Evolutionary conservation across 2,113 vertebrate species (phyloP).

Genomic region (Crocuta crocuta): DNA sequence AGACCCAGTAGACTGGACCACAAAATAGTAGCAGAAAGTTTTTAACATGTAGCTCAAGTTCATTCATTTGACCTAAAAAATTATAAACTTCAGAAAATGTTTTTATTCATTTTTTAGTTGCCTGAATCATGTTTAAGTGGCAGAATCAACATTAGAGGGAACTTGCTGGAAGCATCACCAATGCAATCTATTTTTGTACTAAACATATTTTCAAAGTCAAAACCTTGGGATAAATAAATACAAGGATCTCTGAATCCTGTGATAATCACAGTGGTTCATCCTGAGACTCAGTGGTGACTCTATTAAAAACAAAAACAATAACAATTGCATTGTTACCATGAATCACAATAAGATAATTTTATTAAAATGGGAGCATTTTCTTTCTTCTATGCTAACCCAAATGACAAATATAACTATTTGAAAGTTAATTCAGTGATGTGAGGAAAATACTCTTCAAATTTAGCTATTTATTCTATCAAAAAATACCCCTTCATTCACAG

Average conservation of each 20-base stretch:
- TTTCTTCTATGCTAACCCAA: neutral
- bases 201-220: conserved; percentile 80
- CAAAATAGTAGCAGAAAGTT: conserved; percentile 63
- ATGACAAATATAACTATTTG: neutral
- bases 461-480: neutral
- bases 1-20: conserved; percentile 64
- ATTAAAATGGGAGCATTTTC: neutral
- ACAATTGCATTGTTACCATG: neutral
- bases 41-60: conserved; percentile 52
- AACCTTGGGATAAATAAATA: conserved; percentile 34
- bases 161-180: conserved; percentile 16
- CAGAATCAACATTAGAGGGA: conserved; percentile 69
- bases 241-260: conserved; percentile 70
- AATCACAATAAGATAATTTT: neutral
- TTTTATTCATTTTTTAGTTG: conserved; percentile 9
- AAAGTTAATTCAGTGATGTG: neutral
- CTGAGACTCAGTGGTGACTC: neutral
- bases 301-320: neutral
- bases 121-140: conserved; percentile 62
- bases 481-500: neutral
- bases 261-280: neutral
- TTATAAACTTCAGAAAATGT: conserved; percentile 65
- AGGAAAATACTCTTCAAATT: neutral
- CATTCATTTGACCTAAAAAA: conserved; percentile 59
- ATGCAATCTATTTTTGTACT: conserved; percentile 67